A percentile compares a stretch with the other conserved stretches of the same genome.
These are phyloP conservation scores for Drosophila nannoptera DNA, from an alignment of 1,140 invertebrate genomes.

Conservation along the genomic window DNA sequence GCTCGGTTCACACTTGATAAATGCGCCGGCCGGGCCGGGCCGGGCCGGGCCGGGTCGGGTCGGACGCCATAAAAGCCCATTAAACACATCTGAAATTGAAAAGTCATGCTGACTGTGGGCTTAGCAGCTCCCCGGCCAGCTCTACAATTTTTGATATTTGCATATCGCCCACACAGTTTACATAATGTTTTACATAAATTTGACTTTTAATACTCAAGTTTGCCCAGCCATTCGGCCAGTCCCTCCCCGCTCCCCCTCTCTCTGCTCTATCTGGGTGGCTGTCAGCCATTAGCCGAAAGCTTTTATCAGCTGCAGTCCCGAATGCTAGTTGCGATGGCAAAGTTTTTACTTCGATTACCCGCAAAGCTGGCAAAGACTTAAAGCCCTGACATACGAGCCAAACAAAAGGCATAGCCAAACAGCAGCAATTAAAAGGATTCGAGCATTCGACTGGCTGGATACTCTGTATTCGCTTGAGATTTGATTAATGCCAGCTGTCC, in stretches of 20 bases:
- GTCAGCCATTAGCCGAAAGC: slow-evolving; percentile 49
- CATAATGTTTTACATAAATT: slow-evolving; percentile 71
- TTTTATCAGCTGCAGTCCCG: slow-evolving; percentile 45
- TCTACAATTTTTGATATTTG: slow-evolving; percentile 15
- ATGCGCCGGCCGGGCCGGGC: slow-evolving; percentile 2
- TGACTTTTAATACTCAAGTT: slow-evolving; percentile 68
- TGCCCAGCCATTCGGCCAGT: slow-evolving; percentile 21
- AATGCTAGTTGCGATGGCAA: slow-evolving; percentile 17
- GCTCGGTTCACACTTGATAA: slow-evolving; percentile 41
- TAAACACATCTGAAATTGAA: slow-evolving; percentile 72
- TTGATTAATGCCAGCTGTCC: no score
- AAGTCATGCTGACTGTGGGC: slow-evolving; percentile 55
- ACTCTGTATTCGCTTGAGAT: no score
- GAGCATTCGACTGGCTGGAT: not conserved
- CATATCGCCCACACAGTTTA: slow-evolving; percentile 43
- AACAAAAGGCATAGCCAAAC: slow-evolving; percentile 20
- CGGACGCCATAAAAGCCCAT: slow-evolving; percentile 47
- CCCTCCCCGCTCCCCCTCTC: not conserved
- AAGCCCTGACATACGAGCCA: slow-evolving; percentile 15
- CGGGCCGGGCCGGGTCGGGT: not conserved
- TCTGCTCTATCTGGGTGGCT: not conserved
- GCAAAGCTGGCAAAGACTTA: slow-evolving; percentile 53
- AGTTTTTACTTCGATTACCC: slow-evolving; percentile 66
- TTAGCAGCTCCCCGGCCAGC: not conserved
- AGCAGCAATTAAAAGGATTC: slow-evolving; percentile 14